Percentiles rank a stretch among this genome's conserved stretches.
These are phyloP conservation scores for Cuniculus paca DNA, from an alignment of 2,797 vertebrate species.

Conservation along the genomic window DNA sequence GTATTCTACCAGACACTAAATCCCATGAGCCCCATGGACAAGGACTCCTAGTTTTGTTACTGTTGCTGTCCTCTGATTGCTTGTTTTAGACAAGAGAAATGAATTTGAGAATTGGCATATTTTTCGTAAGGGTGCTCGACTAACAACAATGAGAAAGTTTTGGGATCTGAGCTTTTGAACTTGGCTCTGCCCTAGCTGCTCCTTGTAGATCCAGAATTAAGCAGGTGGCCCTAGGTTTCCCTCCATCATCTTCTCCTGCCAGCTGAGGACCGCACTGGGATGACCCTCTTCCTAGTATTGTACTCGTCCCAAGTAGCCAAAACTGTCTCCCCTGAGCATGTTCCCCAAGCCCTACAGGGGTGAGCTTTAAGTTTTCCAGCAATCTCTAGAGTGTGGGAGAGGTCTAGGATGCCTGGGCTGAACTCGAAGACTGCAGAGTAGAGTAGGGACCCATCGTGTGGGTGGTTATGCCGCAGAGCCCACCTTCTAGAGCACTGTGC, in stretches of 20 bases:
- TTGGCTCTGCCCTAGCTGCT: not conserved
- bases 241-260: not conserved
- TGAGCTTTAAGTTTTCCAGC: not conserved
- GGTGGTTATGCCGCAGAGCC: not conserved
- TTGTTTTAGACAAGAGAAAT: not conserved
- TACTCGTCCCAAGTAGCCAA: not conserved
- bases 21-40: not conserved
- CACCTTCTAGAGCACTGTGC: not conserved
- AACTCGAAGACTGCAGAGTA: not conserved
- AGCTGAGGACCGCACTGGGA: not conserved
- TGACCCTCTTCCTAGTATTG: not conserved
- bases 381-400: not conserved
- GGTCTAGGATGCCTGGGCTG: not conserved
- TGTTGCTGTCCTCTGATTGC: not conserved
- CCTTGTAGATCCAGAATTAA: not conserved
- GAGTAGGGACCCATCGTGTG: rapidly evolving
- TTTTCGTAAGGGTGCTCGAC: not conserved
- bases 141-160: not conserved
- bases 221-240: rapidly evolving
- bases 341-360: not conserved
- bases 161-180: too few species aligned
- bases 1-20: not conserved
- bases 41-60: not conserved
- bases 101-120: not conserved
- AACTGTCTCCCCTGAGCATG: too few species aligned